Evolutionary conservation across 2,797 vertebrate genomes (phyloP).

Genomic region (Oreochromis grahami): DNA sequence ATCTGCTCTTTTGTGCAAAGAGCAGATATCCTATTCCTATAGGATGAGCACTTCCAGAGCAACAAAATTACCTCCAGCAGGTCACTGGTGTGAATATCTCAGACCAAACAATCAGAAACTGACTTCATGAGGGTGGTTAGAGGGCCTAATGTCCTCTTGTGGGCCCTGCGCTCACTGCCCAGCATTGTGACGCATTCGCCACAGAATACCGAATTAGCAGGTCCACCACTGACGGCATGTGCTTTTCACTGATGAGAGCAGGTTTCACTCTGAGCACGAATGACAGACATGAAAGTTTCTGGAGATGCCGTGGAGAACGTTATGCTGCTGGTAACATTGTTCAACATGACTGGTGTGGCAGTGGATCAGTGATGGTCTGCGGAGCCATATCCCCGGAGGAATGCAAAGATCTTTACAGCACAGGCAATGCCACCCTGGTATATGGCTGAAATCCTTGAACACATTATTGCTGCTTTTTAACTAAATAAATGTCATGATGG

Average conservation of each 20-base stretch:
- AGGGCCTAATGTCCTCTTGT: not conserved
- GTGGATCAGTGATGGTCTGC: not conserved
- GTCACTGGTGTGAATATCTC: not conserved
- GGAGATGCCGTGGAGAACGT: not conserved
- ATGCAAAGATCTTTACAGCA: not conserved
- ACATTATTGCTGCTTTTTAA: not conserved
- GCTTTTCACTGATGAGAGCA: not conserved
- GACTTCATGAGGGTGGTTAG: not conserved
- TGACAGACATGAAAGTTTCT: not conserved
- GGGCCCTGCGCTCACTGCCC: not conserved
- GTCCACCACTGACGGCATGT: not conserved
- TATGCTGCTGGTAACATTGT: not conserved
- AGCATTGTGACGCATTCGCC: fast-evolving
- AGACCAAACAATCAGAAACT: not conserved
- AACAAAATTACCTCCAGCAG: not conserved
- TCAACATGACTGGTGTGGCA: too few relatives aligned
- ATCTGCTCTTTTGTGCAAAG: not conserved
- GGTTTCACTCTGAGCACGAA: not conserved
- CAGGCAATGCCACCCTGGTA: not conserved
- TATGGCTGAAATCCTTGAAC: not conserved
- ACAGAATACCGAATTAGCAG: not conserved
- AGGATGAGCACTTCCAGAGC: not conserved
- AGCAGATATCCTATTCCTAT: not conserved
- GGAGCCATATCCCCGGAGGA: not conserved
- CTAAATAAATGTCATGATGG: not conserved